Evolutionary conservation across 2,113 vertebrate genomes (phyloP), one percentile per base, ranked within the genome.

Genomic region (Cyprinodon tularosa): DNA sequence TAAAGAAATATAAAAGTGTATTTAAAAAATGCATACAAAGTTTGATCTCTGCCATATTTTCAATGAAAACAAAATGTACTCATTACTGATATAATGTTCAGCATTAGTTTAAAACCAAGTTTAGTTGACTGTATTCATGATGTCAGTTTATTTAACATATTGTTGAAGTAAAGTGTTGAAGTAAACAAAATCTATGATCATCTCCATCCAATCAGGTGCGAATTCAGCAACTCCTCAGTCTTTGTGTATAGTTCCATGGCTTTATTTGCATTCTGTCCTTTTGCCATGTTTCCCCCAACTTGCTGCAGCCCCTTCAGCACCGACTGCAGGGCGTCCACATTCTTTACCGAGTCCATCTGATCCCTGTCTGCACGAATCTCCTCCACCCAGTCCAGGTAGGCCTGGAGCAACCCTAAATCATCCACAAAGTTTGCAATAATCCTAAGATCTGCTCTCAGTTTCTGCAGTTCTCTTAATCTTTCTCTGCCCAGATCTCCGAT

Each of bases 381-480:
- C 39, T 93, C 89, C 79, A 93, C 91, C 91, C 91, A 93, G 87
- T 89, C 92, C 90, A 94, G 71, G 69, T 93, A 93, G 8, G 90
- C 91, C 72, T 93, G 88, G 14, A 93, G 84, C 38, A 93, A 84
- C 4, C 88, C 91, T 36, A 85, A 73, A 77, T 94, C 92, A 2
- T 90, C 87, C 36, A 84, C 84, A 62, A 94, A 93, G 70, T 87
- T 87, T 67, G 84, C 83, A 66, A 93, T 91, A 36, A 93, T 89
- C 37, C 76, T 77, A 38, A 94, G 86, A 11, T 63, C 79, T 0
- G 90, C 88, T 12, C 87, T 62, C 7, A 39, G 17, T 14, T 47
- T 65, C 42, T 79, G 68, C 12, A 92, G 82, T 68, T 93, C 81
- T 39, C 12, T 77, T 45, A 93, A 77, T 60, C 86, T 81, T 45